These are phyloP conservation scores for Baronia brevicornis DNA, from an alignment of 2,888 invertebrate species.

Conservation along the genomic window DNA sequence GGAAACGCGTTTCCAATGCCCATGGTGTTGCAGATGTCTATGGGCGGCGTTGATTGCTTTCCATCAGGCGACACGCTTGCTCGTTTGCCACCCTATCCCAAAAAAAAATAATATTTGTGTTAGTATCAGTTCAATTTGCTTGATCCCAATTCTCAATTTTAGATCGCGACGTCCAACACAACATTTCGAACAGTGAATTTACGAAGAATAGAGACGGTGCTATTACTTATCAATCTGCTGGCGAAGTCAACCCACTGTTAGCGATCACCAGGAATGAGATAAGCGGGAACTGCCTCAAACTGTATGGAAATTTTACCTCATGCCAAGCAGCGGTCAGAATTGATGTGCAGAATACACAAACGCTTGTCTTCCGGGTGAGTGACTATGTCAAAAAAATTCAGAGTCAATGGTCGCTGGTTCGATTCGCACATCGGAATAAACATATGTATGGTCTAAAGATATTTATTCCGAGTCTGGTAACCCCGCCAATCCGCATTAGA, in stretches of 20 bases:
- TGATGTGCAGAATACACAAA: conserved; percentile 96
- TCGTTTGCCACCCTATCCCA: too few species aligned
- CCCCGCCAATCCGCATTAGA: too few species aligned
- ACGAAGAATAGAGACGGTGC: conserved; percentile 90
- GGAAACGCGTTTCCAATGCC: too few species aligned
- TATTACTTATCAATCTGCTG: conserved; percentile 90
- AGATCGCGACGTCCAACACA: conserved; percentile 95
- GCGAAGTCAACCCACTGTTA: conserved; percentile 94
- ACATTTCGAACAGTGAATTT: conserved; percentile 88
- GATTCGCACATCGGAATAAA: too few species aligned
- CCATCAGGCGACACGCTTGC: too few species aligned
- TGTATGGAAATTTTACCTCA: conserved; percentile 96
- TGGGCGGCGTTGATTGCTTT: too few species aligned
- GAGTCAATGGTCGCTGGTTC: too few species aligned
- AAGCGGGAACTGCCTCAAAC: conserved; percentile 87
- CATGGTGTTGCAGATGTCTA: too few species aligned
- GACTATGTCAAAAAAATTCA: too few species aligned
- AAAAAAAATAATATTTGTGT: too few species aligned
- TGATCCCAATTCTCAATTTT: conserved; percentile 25
- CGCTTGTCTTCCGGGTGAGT: conserved; percentile 87
- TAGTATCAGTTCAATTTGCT: background rate
- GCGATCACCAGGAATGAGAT: conserved; percentile 92
- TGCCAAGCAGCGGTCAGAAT: conserved; percentile 88
- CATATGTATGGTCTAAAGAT: too few species aligned
- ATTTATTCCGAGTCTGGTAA: too few species aligned